phyloP scores from a whole-genome alignment of 1,140 invertebrate species.

The roundworm (Caenorhabditis elegans) region DNA sequence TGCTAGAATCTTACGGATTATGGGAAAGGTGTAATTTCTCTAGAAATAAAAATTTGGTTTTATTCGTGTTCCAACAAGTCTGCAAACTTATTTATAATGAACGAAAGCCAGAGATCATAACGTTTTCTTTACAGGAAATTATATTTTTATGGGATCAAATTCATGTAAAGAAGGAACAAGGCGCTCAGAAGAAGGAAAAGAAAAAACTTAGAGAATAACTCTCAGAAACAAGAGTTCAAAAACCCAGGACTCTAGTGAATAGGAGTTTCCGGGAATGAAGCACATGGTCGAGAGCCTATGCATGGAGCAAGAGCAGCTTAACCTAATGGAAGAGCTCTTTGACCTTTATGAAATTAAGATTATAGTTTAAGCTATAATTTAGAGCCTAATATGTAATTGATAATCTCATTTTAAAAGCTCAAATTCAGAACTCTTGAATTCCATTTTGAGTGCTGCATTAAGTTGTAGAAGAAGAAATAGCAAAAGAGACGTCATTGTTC shows the following conservation, averaged over 20 bases:
- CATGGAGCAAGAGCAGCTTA: not conserved
- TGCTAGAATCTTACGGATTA: too few relatives aligned
- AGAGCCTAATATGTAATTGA: too few relatives aligned
- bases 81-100: too few relatives aligned
- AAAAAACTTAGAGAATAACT: not conserved
- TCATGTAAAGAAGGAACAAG: not conserved
- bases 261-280: not conserved
- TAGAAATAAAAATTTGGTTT: too few relatives aligned
- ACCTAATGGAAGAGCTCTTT: slow-evolving; percentile 27
- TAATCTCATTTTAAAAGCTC: too few relatives aligned
- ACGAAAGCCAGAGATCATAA: too few relatives aligned
- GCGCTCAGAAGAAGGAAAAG: too few relatives aligned
- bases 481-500: not conserved
- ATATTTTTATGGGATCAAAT: too few relatives aligned
- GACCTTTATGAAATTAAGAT: not conserved
- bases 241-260: not conserved
- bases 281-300: not conserved
- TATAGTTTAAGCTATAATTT: not conserved
- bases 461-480: not conserved
- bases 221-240: not conserved
- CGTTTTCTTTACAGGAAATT: too few relatives aligned
- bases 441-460: too few relatives aligned
- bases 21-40: too few relatives aligned
- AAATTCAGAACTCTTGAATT: not conserved
- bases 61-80: too few relatives aligned